Evolutionary conservation across 2,797 vertebrate genomes (phyloP), one percentile per base, ranked within the genome.

Genomic region (Erithacus rubecula): DNA sequence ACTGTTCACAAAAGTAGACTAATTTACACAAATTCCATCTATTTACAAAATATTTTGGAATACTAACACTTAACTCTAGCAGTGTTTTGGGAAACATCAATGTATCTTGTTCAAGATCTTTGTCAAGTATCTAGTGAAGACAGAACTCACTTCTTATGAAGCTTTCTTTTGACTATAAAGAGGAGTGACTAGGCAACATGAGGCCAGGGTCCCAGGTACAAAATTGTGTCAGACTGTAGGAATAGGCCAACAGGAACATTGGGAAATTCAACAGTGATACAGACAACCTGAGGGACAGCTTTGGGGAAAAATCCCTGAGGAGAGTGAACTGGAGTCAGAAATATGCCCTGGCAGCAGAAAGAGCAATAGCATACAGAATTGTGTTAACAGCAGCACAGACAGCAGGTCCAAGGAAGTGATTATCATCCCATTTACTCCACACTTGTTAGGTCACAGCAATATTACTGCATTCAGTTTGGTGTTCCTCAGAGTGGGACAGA

Each of bases 21-120:
- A 36, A n/a, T 53, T 74, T 41, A 36, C 20, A 53, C 17, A 49
- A 85, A 49, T 63, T 63, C 23, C 5, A 37, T 79, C 36, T 62
- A 58, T 69, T 92, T 81, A 62, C 56, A 94, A 90, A 92, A 82
- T 82, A 70, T 78, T 92, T 78, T 41, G 39, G 39, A 70, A 71
- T 39, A 70, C 3, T 49, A 67, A 46, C 32, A 46, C 12, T 90
- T 77, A 83, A n/a, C 11, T 78, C 32, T 20, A 69, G 7, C 21
- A 82, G 15, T 30, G 26, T 67, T 86, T 83, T 53, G 75, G 49
- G 72, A 86, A 30, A 51, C 30, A 59, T 71, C 26, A 46, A 7
- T 17, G 2, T 29, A 59, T 51, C 44, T 41, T 46, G 7, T 34
- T 89, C 44, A 46, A 80, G 75, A 59, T 41, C n/a, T 59, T 71